These are phyloP conservation scores for Microctonus aethiopoides DNA, from an alignment of 2,888 invertebrate genomes.

Conservation along the genomic window DNA sequence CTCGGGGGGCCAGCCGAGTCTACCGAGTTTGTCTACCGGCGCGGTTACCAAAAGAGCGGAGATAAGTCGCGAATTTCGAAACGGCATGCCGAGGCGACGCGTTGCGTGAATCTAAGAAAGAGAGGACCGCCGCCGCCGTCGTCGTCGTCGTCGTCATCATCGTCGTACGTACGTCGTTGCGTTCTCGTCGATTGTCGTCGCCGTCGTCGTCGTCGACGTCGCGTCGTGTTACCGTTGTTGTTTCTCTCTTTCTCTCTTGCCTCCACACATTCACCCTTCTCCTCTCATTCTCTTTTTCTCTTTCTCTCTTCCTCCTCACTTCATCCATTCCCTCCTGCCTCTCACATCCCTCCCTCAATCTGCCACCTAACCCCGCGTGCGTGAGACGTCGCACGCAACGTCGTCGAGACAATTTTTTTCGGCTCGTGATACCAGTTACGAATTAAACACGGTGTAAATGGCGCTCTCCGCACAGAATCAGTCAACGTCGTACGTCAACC, in stretches of 20 bases:
- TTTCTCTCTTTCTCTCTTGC: slow-evolving; percentile 21
- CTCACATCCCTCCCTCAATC: slow-evolving; percentile 21
- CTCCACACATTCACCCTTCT: slow-evolving; percentile 12
- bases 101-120: slow-evolving; percentile 40
- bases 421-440: slow-evolving; percentile 31
- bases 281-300: slow-evolving; percentile 17
- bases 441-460: slow-evolving; percentile 61
- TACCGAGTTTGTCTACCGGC: slow-evolving; percentile 65
- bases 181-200: slow-evolving; percentile 9
- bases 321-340: slow-evolving; percentile 18
- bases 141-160: too few relatives aligned
- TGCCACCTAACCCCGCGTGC: slow-evolving; percentile 30
- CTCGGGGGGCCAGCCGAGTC: slow-evolving; percentile 63
- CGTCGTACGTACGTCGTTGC: slow-evolving; percentile 22
- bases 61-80: slow-evolving; percentile 55
- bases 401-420: slow-evolving; percentile 38
- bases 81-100: slow-evolving; percentile 56
- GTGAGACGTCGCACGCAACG: slow-evolving; percentile 33
- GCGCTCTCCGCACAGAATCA: slow-evolving; percentile 67
- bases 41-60: slow-evolving; percentile 61
- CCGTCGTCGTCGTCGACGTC: slow-evolving; percentile 23
- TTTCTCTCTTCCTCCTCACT: slow-evolving; percentile 9
- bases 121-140: slow-evolving; percentile 27
- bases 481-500: slow-evolving; percentile 76
- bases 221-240: slow-evolving; percentile 30